Conservation (phyloP, 2,113 vertebrate genomes). For the Peucedramus taeniatus region DNA sequence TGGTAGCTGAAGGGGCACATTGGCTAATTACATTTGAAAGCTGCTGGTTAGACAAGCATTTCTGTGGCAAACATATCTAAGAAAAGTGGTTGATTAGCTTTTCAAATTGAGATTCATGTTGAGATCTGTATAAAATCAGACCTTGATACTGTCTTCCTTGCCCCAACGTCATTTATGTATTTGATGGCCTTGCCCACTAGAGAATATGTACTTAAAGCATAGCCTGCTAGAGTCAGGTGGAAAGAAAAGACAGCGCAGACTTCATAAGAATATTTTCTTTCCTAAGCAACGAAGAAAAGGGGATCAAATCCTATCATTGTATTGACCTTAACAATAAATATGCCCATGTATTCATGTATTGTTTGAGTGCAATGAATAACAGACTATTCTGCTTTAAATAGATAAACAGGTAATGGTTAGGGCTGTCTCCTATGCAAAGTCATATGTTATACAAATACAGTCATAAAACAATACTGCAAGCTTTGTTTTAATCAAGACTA, state of each 20-base stretch:
- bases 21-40: constrained; percentile 19
- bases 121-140: constrained; percentile 26
- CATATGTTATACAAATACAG: constrained; percentile 40
- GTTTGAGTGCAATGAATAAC: constrained; percentile 36
- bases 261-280: constrained; percentile 4
- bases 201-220: constrained; percentile 1
- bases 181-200: background rate
- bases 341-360: constrained; percentile 9
- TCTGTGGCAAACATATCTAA: background rate
- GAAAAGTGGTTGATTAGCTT: constrained; percentile 38
- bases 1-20: background rate
- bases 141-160: constrained; percentile 10
- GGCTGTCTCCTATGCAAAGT: constrained; percentile 29
- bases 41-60: constrained; percentile 20
- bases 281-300: constrained; percentile 16
- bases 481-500: constrained; percentile 52
- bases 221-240: background rate
- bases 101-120: constrained; percentile 47
- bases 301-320: constrained; percentile 30
- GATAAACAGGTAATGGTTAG: constrained; percentile 57
- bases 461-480: constrained; percentile 27
- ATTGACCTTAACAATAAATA: constrained; percentile 64
- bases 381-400: constrained; percentile 39
- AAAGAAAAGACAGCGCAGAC: background rate
- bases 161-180: constrained; percentile 10